Conservation (phyloP, 2,888 invertebrate species). For the Cremastobaeus sp. region DNA sequence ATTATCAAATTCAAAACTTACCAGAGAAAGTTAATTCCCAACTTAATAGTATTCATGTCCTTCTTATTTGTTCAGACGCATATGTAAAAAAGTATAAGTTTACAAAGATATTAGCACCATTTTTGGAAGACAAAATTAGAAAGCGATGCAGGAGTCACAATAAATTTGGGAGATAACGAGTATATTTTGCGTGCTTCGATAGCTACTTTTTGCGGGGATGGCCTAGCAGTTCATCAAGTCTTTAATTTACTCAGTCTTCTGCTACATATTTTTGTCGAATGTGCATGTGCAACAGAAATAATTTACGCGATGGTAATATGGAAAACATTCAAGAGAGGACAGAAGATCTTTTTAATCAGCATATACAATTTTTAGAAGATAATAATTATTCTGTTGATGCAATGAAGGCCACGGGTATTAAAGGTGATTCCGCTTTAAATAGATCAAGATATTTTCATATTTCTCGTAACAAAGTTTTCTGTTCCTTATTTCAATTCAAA, state of each 20-base stretch:
- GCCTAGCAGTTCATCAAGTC: constrained; percentile 53
- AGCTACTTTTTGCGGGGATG: constrained; percentile 50
- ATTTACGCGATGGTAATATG: constrained; percentile 23
- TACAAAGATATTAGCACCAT: constrained; percentile 50
- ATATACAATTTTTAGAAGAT: constrained; percentile 14
- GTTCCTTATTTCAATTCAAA: neutral
- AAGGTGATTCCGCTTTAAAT: constrained; percentile 34
- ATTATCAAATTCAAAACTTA: constrained; percentile 54
- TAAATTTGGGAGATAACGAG: neutral
- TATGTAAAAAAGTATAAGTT: constrained; percentile 59
- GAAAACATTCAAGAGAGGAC: neutral
- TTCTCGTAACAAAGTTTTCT: constrained; percentile 33
- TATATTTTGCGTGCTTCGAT: constrained; percentile 36
- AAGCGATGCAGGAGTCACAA: constrained; percentile 35
- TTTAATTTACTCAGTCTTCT: constrained; percentile 49
- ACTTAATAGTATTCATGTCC: constrained; percentile 49
- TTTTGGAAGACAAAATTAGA: constrained; percentile 51
- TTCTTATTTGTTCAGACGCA: constrained; percentile 36
- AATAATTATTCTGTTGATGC: neutral
- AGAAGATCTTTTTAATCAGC: constrained; percentile 15
- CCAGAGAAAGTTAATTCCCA: constrained; percentile 54
- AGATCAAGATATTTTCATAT: constrained; percentile 41
- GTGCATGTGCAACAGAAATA: constrained; percentile 47
- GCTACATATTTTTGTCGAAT: constrained; percentile 54
- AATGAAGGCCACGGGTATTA: constrained; percentile 25